Evolutionary conservation across 2,113 vertebrate genomes (phyloP).

Genomic region (Caranx ignobilis): DNA sequence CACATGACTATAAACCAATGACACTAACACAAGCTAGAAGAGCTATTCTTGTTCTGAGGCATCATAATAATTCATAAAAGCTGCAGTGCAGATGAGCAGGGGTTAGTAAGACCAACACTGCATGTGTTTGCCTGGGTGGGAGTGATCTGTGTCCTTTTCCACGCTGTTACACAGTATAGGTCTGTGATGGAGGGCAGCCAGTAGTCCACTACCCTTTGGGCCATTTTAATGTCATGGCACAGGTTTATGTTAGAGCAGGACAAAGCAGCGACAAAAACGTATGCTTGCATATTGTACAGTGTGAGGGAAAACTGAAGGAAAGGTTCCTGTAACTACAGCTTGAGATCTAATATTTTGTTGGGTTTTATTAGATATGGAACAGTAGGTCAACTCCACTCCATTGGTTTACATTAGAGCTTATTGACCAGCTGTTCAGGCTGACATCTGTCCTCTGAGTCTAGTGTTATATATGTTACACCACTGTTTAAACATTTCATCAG

Average conservation of each 20-base stretch:
- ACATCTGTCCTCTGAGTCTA: neutral
- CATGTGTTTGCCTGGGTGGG: constrained; percentile 16
- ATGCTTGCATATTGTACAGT: neutral
- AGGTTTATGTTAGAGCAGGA: constrained; percentile 12
- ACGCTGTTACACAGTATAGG: constrained; percentile 8
- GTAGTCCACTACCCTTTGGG: neutral
- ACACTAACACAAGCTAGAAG: neutral
- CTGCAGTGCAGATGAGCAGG: constrained; percentile 23
- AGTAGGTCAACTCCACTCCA: neutral
- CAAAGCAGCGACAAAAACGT: constrained; percentile 1
- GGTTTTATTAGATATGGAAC: neutral
- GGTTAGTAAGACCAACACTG: neutral
- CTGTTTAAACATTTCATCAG: neutral
- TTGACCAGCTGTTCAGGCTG: neutral
- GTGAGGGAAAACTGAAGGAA: neutral
- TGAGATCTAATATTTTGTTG: neutral
- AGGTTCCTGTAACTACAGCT: neutral
- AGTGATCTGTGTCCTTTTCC: constrained; percentile 54
- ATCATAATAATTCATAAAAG: constrained; percentile 14
- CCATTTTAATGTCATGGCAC: constrained; percentile 47
- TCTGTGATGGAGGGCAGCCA: constrained; percentile 33
- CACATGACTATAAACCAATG: neutral
- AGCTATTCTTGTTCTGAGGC: constrained; percentile 5
- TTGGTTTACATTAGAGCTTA: neutral
- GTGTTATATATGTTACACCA: too few species aligned